Conservation (phyloP, 1,140 invertebrate genomes). For the Zaprionus ornatus region DNA sequence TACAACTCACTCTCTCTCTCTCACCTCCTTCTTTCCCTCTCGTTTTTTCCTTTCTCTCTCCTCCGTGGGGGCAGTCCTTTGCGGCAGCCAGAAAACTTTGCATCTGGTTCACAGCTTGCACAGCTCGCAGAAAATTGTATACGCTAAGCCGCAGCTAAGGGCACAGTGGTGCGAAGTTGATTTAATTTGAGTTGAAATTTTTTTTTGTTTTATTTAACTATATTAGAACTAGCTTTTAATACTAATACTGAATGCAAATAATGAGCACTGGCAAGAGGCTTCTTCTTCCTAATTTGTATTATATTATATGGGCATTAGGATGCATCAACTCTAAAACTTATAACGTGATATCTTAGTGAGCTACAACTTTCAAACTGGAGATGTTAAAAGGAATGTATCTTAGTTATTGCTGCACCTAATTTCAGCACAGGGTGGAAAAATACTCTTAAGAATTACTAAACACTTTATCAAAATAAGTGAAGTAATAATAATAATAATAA, state of each 20-base stretch:
- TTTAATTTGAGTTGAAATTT: background rate
- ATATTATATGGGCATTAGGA: no score
- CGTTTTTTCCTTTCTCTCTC: no score
- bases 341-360: background rate
- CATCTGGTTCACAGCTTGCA: constrained; percentile 40
- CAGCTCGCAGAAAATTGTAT: constrained; percentile 24
- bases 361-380: background rate
- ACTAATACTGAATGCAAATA: no score
- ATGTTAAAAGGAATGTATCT: background rate
- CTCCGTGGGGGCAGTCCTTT: background rate
- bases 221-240: no score
- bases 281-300: no score
- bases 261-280: no score
- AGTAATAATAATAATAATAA: no score
- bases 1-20: background rate
- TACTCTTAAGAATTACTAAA: no score
- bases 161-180: background rate
- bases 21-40: no score
- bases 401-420: background rate
- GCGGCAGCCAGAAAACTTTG: constrained; percentile 26
- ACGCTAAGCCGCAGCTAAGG: constrained; percentile 14
- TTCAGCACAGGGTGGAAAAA: no score
- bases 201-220: no score
- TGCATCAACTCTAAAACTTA: background rate
- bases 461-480: no score